A percentile compares a stretch with the other conserved stretches of the same genome.
Evolutionary conservation across 1,140 invertebrate species (phyloP).

Genomic region (Trypoxylus dichotomus): DNA sequence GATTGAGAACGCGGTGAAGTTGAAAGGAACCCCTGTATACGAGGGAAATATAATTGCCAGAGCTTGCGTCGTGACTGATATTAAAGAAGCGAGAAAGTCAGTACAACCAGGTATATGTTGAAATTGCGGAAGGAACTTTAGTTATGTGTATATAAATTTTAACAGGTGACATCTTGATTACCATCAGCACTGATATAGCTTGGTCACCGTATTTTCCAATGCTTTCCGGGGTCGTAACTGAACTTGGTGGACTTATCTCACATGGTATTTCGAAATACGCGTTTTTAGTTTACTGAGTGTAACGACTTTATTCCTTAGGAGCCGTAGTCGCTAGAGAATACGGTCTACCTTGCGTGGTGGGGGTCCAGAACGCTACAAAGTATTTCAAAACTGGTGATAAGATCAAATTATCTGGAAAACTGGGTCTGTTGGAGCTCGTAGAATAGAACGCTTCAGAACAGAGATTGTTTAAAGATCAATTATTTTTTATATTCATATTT

Average conservation of each 20-base stretch:
- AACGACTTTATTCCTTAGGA: slow-evolving; percentile 59
- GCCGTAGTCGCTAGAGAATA: slow-evolving; percentile 88
- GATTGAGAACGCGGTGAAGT: slow-evolving; percentile 43
- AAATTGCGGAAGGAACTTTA: not conserved
- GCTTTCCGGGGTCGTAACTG: slow-evolving; percentile 77
- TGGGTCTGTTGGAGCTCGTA: slow-evolving; percentile 40
- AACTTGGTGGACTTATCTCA: slow-evolving; percentile 82
- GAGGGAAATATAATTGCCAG: slow-evolving; percentile 65
- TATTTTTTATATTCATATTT: not conserved
- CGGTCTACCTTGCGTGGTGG: slow-evolving; percentile 81
- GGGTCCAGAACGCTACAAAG: slow-evolving; percentile 67
- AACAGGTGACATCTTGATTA: slow-evolving; percentile 76
- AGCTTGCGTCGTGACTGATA: slow-evolving; percentile 68
- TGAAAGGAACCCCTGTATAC: slow-evolving; percentile 72
- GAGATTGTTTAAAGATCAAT: not conserved
- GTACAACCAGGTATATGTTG: slow-evolving; percentile 42
- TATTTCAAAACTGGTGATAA: slow-evolving; percentile 69
- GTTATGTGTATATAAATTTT: slow-evolving; percentile 44
- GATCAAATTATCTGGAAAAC: slow-evolving; percentile 53
- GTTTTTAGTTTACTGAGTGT: too few species aligned
- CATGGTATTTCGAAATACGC: too few species aligned
- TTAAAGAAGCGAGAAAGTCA: slow-evolving; percentile 50
- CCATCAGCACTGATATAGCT: slow-evolving; percentile 78
- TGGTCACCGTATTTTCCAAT: slow-evolving; percentile 89
- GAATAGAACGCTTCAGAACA: not conserved